These are phyloP conservation scores for Upupa epops DNA, from an alignment of 2,113 vertebrate species.

Conservation along the genomic window DNA sequence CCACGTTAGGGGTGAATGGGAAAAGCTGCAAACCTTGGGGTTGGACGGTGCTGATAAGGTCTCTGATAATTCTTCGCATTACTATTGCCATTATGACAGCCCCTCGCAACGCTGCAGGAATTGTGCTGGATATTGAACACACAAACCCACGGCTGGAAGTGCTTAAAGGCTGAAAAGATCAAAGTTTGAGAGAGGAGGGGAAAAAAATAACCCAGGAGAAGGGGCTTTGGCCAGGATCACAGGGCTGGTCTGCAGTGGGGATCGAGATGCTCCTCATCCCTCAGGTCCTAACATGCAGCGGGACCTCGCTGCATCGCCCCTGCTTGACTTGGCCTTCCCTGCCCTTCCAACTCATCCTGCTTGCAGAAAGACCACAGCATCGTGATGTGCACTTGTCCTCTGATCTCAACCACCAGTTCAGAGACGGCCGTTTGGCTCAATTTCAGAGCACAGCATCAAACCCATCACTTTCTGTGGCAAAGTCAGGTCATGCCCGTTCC, in stretches of 20 bases:
- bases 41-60: neutral
- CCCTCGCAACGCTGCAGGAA: slow-evolving; percentile 22
- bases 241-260: neutral
- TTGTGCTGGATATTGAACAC: neutral
- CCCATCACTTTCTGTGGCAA: neutral
- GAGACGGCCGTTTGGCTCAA: neutral
- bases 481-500: neutral
- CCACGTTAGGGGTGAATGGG: neutral
- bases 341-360: neutral
- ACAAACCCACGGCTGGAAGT: slow-evolving; percentile 22
- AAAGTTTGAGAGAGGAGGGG: neutral
- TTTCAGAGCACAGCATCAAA: neutral
- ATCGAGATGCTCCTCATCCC: neutral
- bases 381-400: rapidly evolving
- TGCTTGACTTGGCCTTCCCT: neutral
- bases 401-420: neutral
- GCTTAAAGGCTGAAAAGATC: slow-evolving; percentile 59
- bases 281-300: neutral
- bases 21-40: slow-evolving; percentile 1
- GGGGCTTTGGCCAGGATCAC: neutral
- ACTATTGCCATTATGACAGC: slow-evolving; percentile 25
- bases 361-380: neutral
- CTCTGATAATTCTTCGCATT: slow-evolving; percentile 22
- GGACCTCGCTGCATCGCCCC: rapidly evolving
- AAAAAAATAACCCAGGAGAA: neutral